Evolutionary conservation across 2,113 vertebrate species (phyloP).

Genomic region (Corythornis vintsioides): DNA sequence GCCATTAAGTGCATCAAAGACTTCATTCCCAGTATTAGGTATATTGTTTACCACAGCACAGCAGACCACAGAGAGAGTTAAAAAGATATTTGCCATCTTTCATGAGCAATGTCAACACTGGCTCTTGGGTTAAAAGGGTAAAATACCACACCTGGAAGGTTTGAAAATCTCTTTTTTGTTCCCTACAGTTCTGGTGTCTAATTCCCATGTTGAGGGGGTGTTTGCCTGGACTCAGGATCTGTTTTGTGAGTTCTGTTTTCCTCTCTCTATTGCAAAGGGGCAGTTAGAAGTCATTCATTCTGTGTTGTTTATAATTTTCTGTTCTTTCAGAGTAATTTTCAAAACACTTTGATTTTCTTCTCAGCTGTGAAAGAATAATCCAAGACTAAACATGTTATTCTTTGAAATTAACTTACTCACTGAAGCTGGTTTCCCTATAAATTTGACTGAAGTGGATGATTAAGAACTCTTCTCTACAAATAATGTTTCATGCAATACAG

Average conservation of each 20-base stretch:
- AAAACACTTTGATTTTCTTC: conserved; percentile 66
- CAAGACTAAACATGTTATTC: conserved; percentile 71
- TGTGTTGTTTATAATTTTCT: conserved; percentile 57
- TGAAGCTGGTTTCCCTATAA: conserved; percentile 57
- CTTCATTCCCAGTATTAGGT: background rate
- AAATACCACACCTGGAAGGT: conserved; percentile 30
- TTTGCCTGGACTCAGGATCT: background rate
- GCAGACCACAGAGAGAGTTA: conserved; percentile 44
- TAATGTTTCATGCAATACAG: conserved; percentile 63
- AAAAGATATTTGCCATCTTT: conserved; percentile 24
- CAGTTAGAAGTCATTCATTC: conserved; percentile 36
- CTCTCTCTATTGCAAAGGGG: conserved; percentile 19
- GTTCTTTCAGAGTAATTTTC: conserved; percentile 55
- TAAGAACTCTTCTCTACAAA: conserved; percentile 70
- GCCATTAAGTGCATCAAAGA: conserved; percentile 4
- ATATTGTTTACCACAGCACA: conserved; percentile 8
- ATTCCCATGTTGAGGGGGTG: background rate
- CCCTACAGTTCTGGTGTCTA: background rate
- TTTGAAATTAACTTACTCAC: conserved; percentile 67
- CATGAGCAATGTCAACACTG: conserved; percentile 19
- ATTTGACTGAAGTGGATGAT: conserved; percentile 73
- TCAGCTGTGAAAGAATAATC: conserved; percentile 71
- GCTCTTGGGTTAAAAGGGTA: background rate
- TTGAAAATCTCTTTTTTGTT: background rate
- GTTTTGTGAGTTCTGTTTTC: conserved; percentile 9